Evolutionary conservation across 2,113 vertebrate species (phyloP), one percentile per base, ranked within the genome.

Genomic region (Pseudopodoces humilis): DNA sequence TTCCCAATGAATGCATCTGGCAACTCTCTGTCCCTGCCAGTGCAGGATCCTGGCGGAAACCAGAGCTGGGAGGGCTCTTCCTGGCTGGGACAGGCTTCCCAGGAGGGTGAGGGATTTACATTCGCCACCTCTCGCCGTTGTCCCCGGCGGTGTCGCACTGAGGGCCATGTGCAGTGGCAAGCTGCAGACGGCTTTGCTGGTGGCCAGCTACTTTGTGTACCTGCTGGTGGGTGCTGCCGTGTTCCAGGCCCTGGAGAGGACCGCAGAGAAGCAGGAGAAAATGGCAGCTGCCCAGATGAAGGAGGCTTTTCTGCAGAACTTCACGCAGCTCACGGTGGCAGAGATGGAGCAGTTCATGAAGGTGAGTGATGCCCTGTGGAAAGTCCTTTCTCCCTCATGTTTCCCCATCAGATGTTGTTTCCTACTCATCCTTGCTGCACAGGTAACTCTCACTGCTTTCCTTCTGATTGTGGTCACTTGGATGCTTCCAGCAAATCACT

Each of bases 341-440:
- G 96, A 98, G 39, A 93, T 98, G 84, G 96, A 98, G 68, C 78
- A 90, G 39, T 97, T 98, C 72, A 83, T 98, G 91, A 67, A 97
- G 94, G 97, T 98, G 92, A 95, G 97, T 30, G 47, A 46, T 33
- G 55, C 60, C 30, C 47, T 21, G 31, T 0, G 0, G 55, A 78
- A 78, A 94, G 28, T 27, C 21, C 10, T 72, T 86, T 65, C 30
- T 65, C 23, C 44, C 60, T 56, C 30, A 30, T 58, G 8, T 70
- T 90, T 86, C 15, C 25, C 39, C 3, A 6, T 25, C 10, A 67
- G 43, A 21, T 21, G 15, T 30, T 59, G 27, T 69, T 92, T 65
- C 35, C n/a, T 55, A 1, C 10, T 67, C 69, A 46, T 55, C 47
- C 35, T 60, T 33, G 18, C 43, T 50, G 3, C 18, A 7, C 7